Conservation (phyloP, 2,797 vertebrate species). For the Chiroxiphia lanceolata region DNA sequence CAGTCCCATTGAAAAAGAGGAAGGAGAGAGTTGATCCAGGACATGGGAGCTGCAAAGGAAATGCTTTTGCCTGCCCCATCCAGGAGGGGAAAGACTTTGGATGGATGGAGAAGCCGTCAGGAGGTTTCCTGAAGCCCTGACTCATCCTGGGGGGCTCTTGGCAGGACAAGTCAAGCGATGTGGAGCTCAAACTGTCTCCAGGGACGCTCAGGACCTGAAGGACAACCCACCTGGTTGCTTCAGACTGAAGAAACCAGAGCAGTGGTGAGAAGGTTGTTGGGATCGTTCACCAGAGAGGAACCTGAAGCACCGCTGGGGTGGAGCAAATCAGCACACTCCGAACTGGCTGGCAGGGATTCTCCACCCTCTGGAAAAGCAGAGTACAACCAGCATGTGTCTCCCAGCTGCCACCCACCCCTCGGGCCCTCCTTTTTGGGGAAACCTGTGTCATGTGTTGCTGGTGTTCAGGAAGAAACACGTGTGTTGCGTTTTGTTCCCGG, state of each 20-base stretch:
- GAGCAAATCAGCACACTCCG: fast-evolving
- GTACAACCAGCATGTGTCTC: neutral
- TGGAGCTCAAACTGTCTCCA: neutral
- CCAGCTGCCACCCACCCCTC: neutral
- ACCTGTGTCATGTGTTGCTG: neutral
- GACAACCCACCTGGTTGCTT: neutral
- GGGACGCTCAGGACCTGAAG: neutral
- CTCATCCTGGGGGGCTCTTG: fast-evolving
- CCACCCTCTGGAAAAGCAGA: neutral
- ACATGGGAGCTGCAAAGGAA: neutral
- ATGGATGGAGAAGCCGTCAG: neutral
- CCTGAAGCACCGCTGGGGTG: neutral
- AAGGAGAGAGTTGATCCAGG: neutral
- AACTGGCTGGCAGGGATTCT: neutral
- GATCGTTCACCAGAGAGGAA: neutral
- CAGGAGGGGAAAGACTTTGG: neutral
- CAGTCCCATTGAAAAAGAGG: neutral
- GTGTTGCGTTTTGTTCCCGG: neutral
- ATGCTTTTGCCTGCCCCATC: neutral
- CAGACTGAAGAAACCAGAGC: neutral
- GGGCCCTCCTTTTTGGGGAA: neutral
- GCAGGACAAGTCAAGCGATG: neutral
- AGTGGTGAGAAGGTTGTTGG: neutral
- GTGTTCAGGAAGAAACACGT: conserved; percentile 16
- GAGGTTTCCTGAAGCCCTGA: neutral